phyloP scores from a whole-genome alignment of 92 coral and sea anemone species.

The Epizoanthus rinbou region DNA sequence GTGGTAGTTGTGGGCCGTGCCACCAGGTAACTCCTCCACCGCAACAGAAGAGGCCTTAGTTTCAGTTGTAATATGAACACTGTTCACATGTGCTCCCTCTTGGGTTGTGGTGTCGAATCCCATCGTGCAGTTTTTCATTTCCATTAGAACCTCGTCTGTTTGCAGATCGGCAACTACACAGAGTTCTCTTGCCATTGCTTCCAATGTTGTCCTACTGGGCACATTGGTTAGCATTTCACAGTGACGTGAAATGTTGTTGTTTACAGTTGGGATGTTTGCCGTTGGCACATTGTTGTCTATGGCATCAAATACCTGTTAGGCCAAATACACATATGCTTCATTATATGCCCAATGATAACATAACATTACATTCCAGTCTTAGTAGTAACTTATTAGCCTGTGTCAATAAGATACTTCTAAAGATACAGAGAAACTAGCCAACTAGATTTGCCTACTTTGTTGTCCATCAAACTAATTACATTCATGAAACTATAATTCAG shows the following conservation, averaged over 20 bases:
- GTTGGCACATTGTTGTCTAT: not conserved
- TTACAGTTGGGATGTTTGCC: not conserved
- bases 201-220: not conserved
- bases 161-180: not conserved
- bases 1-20: conserved; percentile 17
- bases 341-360: too few species aligned
- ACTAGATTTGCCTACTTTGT: too few species aligned
- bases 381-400: too few species aligned
- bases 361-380: too few species aligned
- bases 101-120: too few species aligned
- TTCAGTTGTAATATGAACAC: conserved; percentile 8
- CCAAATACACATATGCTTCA: not conserved
- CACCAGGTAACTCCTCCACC: conserved; percentile 26
- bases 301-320: not conserved
- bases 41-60: not conserved
- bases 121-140: not conserved
- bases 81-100: not conserved
- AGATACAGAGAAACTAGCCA: too few species aligned
- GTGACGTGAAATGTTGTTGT: not conserved
- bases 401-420: too few species aligned
- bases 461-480: too few species aligned
- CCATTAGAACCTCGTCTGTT: not conserved
- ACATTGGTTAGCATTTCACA: not conserved
- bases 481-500: too few species aligned
- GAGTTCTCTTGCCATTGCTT: not conserved